Evolutionary conservation across 2,888 invertebrate genomes (phyloP), one percentile per base, ranked within the genome.

Genomic region (Cremastinae sp.): DNA sequence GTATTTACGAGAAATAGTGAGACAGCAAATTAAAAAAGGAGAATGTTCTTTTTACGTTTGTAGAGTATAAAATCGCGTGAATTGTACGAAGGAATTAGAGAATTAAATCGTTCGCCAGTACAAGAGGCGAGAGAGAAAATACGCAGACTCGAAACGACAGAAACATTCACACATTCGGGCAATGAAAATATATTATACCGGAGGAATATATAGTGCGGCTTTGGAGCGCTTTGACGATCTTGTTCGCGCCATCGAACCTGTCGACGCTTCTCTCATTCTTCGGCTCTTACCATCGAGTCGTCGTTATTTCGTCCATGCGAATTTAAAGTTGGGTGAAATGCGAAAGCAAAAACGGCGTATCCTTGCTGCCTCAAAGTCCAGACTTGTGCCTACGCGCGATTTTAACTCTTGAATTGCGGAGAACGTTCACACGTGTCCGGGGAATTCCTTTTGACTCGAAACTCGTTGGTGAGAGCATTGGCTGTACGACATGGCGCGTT

Each of bases 161-260:
- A 69, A 47, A 45, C 73, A 58, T 43, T 41, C 38, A 59, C 22
- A 58, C 36, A 18, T 53, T 34, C 16, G 2, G 28, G 28, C 28
- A 28, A 38, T 45, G 51, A n/a, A 18, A 4, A 22, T 58, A 12
- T 49, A 38, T 59, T 2, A 51, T 36, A 70, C 47, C 12, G 9
- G 43, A 49, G 69, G 56, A 71, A 36, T n/a, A n/a, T n/a, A n/a
- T 36, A 41, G 54, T 43, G 18, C 59, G 56, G 75, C 62, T 69
- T 74, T 41, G 47, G 43, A 34, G 56, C 75, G 75, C 84, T 86
- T 86, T 85, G 86, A 85, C 84, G 84, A 85, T 85, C 84, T 84
- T 86, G 86, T 86, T 86, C 85, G 81, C 85, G 73, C 84, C 84
- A 83, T 85, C 78, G 80, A 78, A 79, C 76, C 65, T 82, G 85